These are phyloP conservation scores for Mylabris phalerata DNA, from an alignment of 1,140 invertebrate species.

Conservation along the genomic window DNA sequence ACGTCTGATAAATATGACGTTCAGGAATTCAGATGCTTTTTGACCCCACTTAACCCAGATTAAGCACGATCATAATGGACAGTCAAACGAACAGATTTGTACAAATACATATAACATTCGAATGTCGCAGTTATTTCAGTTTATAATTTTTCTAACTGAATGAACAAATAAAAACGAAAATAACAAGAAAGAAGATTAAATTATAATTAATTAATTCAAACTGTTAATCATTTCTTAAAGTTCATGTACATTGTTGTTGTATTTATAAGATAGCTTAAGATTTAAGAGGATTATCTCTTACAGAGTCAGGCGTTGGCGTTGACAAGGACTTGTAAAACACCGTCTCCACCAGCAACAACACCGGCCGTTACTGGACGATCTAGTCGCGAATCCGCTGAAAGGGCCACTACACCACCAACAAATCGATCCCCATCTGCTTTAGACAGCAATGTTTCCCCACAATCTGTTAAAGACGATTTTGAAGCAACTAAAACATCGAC, in stretches of 20 bases:
- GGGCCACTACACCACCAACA: conserved; percentile 51
- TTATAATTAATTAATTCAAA: no score
- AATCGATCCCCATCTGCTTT: conserved; percentile 48
- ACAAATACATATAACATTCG: neutral
- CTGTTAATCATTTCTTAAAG: no score
- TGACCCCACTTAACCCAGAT: conserved; percentile 42
- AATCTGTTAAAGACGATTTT: conserved; percentile 39
- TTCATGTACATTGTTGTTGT: neutral
- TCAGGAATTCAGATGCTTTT: conserved; percentile 39
- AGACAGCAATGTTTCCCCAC: conserved; percentile 41
- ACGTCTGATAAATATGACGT: conserved; percentile 24
- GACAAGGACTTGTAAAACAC: conserved; percentile 50
- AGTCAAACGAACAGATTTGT: conserved; percentile 19
- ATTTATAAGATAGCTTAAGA: conserved; percentile 8
- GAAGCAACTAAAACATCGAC: conserved; percentile 27
- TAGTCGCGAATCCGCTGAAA: conserved; percentile 35
- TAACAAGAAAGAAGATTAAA: no score
- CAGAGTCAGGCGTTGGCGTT: conserved; percentile 56
- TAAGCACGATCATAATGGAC: conserved; percentile 14
- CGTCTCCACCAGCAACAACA: conserved; percentile 44
- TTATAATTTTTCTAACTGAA: no score
- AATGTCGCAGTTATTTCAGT: no score
- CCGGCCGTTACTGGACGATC: conserved; percentile 30
- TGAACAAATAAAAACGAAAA: no score
- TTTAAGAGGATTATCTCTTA: conserved; percentile 34